Evolutionary conservation across 1,140 invertebrate species (phyloP), one percentile per base, ranked within the genome.

Genomic region (Penaeus japonicus): DNA sequence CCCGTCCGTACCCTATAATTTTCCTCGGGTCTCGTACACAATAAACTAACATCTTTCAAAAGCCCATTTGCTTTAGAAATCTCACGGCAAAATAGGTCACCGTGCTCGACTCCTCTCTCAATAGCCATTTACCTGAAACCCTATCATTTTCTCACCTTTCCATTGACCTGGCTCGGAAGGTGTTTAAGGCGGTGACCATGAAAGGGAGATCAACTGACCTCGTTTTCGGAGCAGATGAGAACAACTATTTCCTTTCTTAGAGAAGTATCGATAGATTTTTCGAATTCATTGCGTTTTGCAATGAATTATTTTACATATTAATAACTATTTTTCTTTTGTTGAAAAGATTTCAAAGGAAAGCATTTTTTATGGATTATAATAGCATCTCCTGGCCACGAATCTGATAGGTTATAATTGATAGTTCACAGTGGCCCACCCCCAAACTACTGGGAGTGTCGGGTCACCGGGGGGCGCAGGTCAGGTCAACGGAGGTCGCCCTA

Each of bases 391-490:
- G n/a, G 75, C 27, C 32, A 24, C 20, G 5, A 35, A 39, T 22
- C 24, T 77, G 79, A 47, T 81, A 81, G 32, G 32, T 81, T 54
- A 81, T 81, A 55, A 81, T 55, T 81, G 79, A 81, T 22, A 20
- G 79, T 47, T 47, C 47, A 47, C 47, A 47, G 30, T 55, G 79
- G 54, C 22, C 54, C 10, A 80, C 17, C 77, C 77, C 30, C 55
- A 62, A 39, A 85, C 84, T 85, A 85, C 84, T 85, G 84, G 84
- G 84, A 85, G 84, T 85, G 84, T 78, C 84, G 75, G 54, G 75
- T 85, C 84, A 85, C 24, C 78, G 47, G 78, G 78, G 55, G 84
- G 75, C 35, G 27, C 27, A 73, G 70, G 70, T 85, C 59, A 84
- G 82, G 82, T 70, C 59, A 84, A 62, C 20, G 17, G 30, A 78